Conservation (phyloP, 2,113 vertebrate genomes). For the Rhinolophus sinicus region DNA sequence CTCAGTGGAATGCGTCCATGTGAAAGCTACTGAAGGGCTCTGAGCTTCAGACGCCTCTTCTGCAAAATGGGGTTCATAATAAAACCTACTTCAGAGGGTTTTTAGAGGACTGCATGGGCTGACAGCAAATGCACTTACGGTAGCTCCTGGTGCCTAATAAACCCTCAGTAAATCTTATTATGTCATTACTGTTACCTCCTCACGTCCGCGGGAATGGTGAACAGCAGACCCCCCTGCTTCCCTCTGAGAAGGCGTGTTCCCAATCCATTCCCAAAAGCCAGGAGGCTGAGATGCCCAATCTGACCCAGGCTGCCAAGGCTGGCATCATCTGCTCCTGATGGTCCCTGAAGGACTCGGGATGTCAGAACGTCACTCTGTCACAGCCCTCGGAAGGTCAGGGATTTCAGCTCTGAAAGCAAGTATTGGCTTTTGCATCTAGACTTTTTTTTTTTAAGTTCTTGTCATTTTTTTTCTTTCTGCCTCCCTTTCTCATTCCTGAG, state of each 20-base stretch:
- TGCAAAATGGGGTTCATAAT: neutral
- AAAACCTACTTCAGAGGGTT: neutral
- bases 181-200: neutral
- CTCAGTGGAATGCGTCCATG: neutral
- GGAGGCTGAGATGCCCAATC: neutral
- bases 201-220: neutral
- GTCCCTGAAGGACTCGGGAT: neutral
- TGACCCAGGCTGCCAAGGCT: neutral
- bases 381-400: neutral
- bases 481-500: neutral
- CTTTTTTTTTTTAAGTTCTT: neutral
- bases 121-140: neutral
- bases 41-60: neutral
- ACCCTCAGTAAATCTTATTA: neutral
- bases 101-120: neutral
- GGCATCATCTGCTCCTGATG: too few relatives aligned
- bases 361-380: neutral
- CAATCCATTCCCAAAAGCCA: neutral
- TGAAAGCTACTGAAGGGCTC: neutral
- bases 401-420: neutral
- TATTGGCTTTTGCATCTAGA: neutral
- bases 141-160: neutral
- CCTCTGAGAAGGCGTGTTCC: neutral
- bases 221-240: accelerated
- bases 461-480: neutral